Base-by-base conservation (phyloP, 2,797 vertebrate genomes). In the Lycodopsis pacificus region DNA sequence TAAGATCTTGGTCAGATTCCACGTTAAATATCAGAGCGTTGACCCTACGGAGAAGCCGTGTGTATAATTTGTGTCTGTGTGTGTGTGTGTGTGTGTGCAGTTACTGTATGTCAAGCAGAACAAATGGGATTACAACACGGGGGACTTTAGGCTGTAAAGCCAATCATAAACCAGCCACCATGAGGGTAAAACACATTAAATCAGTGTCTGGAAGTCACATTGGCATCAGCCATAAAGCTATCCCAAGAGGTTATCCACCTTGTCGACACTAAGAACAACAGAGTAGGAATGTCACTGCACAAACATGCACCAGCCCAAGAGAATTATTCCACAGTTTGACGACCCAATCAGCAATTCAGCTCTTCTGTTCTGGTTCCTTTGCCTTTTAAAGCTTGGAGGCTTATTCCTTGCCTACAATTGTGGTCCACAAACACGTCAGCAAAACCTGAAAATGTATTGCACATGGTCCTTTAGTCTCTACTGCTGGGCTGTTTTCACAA, bases 91-190 rank as follows among this genome's bases (percentile, higher is more conserved):
- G 22, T 17, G 27, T 56, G 32, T 57, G 59, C 27, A 73, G 65
- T 68, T 69, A 68, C 62, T 72, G 30, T 71, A 66, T 78, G 64
- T 78, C 76, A 62, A 69, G 74, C 72, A 65, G 58, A 88, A 83
- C 64, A 73, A 87, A 87, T 78, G 32, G 67, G 77, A 77, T 89
- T 81, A 79, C 49, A 81, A 69, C 59, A 63, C 54, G 62, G 44
- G 19, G 14, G 69, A 11, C 14, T 82, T 77, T 63, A 72, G 72
- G 27, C 19, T 83, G 73, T 66, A 73, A 76, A 74, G 32, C 34
- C 57, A 68, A 67, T 77, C 57, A 81, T 81, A 66, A 80, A 65
- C 56, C 77, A 72, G 32, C 65, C 40, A 53, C 36, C 36, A 40
- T 71, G 51, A 76, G 63, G 19, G 38, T 65, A 72, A 77, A 79